Conservation (phyloP, 2,797 vertebrate species). For the Amniataba percoides region DNA sequence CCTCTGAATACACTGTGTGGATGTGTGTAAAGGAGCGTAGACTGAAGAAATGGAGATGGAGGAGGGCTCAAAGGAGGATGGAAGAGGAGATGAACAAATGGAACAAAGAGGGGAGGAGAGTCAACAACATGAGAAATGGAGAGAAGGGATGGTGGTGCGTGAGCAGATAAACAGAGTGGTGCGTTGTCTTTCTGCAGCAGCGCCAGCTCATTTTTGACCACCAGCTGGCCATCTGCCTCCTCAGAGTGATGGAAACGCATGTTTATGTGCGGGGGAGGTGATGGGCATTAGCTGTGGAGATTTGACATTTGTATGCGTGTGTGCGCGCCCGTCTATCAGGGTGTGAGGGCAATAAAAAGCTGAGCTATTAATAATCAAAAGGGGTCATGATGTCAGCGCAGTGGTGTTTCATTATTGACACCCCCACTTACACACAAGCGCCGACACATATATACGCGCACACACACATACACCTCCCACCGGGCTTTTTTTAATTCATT, state of each 20-base stretch:
- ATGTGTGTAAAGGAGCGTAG: not conserved
- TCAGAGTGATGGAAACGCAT: slow-evolving; percentile 41
- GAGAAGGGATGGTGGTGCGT: not conserved
- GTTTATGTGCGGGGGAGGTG: slow-evolving; percentile 47
- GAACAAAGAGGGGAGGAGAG: not conserved
- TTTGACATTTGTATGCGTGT: slow-evolving; percentile 61
- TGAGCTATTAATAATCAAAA: slow-evolving; percentile 73
- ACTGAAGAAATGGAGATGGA: not conserved
- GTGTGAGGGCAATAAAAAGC: slow-evolving; percentile 59
- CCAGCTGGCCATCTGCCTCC: slow-evolving; percentile 59
- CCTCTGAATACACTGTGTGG: not conserved
- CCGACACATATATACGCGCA: slow-evolving; percentile 20
- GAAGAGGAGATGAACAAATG: slow-evolving; percentile 5
- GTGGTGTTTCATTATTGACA: slow-evolving; percentile 66
- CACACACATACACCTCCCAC: slow-evolving; percentile 14
- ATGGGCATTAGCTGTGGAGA: slow-evolving; percentile 48
- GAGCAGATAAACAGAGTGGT: slow-evolving; percentile 34
- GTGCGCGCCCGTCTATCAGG: slow-evolving; percentile 35
- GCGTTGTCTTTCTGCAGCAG: slow-evolving; percentile 53
- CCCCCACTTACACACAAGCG: not conserved
- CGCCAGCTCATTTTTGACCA: slow-evolving; percentile 45
- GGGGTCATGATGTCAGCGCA: slow-evolving; percentile 62
- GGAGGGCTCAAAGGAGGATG: not conserved
- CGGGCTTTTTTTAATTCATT: no score
- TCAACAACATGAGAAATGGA: slow-evolving; percentile 11